Evolutionary conservation across 2,113 vertebrate species (phyloP).

Genomic region (Herpetotheres cachinnans): DNA sequence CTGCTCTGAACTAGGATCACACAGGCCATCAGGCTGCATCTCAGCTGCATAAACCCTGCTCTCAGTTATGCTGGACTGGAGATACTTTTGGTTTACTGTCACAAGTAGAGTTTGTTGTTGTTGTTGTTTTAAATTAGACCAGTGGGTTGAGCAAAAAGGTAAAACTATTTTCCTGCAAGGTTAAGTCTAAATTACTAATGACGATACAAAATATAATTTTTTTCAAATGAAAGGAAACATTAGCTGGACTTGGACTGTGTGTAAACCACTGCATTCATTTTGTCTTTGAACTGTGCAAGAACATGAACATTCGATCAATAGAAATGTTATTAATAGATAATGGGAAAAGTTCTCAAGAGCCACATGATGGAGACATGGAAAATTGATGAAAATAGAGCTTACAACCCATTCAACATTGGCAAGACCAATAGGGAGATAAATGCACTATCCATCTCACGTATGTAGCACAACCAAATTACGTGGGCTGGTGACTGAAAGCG

Average conservation of each 20-base stretch:
- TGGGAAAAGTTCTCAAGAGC: neutral
- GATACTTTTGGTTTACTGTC: neutral
- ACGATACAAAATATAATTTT: neutral
- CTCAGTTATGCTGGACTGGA: neutral
- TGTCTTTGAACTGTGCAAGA: neutral
- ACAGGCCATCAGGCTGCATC: neutral
- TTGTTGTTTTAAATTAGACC: neutral
- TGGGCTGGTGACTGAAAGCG: neutral
- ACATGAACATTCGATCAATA: neutral
- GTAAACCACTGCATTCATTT: neutral
- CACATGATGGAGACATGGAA: neutral
- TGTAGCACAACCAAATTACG: neutral
- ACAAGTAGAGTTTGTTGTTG: no score
- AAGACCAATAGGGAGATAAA: neutral
- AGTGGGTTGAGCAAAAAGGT: neutral
- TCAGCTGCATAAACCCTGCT: neutral
- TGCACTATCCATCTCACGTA: neutral
- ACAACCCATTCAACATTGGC: neutral
- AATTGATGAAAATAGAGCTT: neutral
- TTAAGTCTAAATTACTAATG: neutral
- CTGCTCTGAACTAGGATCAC: neutral
- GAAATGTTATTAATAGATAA: constrained; percentile 27
- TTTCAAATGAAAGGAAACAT: neutral
- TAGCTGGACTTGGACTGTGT: neutral
- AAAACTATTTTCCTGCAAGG: neutral